phyloP scores from a whole-genome alignment of 2,113 vertebrate genomes.

The Montifringilla adamsi region DNA sequence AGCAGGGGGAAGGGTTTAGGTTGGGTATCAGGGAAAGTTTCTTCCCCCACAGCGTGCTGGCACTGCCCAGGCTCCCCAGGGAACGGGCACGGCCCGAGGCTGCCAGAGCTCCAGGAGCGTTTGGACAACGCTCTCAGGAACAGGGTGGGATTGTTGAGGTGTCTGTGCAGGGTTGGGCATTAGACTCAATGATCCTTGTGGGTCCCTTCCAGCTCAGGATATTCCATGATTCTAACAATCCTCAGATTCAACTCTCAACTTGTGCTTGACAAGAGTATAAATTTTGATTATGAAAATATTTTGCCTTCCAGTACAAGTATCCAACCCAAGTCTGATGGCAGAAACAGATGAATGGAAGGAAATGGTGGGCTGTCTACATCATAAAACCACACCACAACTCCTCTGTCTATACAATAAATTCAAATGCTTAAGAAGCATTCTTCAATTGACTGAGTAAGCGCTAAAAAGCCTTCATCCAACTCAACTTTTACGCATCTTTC shows the following conservation, averaged over 20 bases:
- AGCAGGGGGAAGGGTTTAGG: background rate
- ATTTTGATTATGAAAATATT: background rate
- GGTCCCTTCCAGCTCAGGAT: background rate
- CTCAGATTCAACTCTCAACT: background rate
- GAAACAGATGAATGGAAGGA: background rate
- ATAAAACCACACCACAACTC: background rate
- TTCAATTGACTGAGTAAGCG: background rate
- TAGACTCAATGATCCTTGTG: background rate
- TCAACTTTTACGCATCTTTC: background rate
- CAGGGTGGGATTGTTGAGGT: background rate
- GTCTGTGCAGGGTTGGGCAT: background rate
- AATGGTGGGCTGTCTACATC: background rate
- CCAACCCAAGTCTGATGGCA: background rate
- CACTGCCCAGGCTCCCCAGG: background rate
- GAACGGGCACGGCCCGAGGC: fast-evolving
- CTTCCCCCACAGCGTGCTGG: background rate
- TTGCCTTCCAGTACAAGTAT: background rate
- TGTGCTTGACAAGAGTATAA: background rate
- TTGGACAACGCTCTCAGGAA: fast-evolving
- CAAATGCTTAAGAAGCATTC: background rate
- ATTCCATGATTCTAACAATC: background rate
- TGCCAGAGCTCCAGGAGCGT: background rate
- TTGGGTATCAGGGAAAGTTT: background rate
- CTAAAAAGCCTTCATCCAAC: background rate
- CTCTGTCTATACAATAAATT: background rate